phyloP scores from a whole-genome alignment of 2,888 invertebrate genomes.

The Hirtodrosophila confusa region DNA sequence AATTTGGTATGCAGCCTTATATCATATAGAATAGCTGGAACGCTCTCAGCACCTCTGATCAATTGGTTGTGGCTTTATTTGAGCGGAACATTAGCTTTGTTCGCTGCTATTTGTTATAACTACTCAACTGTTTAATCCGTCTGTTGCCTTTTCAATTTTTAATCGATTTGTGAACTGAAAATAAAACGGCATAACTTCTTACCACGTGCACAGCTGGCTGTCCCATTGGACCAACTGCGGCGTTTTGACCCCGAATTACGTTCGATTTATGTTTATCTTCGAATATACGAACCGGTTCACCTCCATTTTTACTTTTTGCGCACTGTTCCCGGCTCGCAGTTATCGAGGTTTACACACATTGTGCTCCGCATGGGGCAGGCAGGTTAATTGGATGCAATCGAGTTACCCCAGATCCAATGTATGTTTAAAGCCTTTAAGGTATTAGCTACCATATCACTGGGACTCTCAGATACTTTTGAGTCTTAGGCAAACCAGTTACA shows the following conservation, averaged over 20 bases:
- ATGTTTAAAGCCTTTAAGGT: too few relatives aligned
- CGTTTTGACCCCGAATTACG: constrained; percentile 63
- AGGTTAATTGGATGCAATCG: not conserved
- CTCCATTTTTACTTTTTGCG: constrained; percentile 2
- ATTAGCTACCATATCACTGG: too few relatives aligned
- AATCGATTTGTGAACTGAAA: constrained; percentile 66
- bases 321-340: constrained; percentile 9
- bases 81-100: too few relatives aligned
- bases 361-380: not conserved
- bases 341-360: not conserved
- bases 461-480: too few relatives aligned
- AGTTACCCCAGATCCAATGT: not conserved
- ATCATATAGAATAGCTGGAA: too few relatives aligned
- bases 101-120: too few relatives aligned
- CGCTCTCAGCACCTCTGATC: too few relatives aligned
- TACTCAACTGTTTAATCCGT: not conserved
- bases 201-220: constrained; percentile 48
- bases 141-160: constrained; percentile 59
- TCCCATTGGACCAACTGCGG: constrained; percentile 28
- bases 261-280: constrained; percentile 77
- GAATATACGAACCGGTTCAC: constrained; percentile 62
- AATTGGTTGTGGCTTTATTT: too few relatives aligned
- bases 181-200: constrained; percentile 22
- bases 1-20: constrained; percentile 52
- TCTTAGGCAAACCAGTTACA: too few relatives aligned